Evolutionary conservation across 2,113 vertebrate species (phyloP).

Genomic region (Leiothrix lutea): DNA sequence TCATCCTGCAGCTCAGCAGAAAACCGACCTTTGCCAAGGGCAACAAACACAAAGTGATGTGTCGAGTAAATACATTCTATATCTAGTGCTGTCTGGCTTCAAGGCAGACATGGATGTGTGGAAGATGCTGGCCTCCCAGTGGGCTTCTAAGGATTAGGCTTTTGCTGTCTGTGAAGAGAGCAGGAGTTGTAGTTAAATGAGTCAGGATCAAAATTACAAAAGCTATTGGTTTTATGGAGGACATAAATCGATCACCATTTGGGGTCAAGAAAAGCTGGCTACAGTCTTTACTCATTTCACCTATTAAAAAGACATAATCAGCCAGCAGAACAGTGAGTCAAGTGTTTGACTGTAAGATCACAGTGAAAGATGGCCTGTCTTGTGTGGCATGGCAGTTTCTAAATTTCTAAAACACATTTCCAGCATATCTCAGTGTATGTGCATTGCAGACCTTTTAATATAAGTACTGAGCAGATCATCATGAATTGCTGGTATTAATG

Average conservation of each 20-base stretch:
- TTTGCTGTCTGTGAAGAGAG: background rate
- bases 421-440: background rate
- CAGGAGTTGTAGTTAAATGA: background rate
- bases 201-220: background rate
- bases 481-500: background rate
- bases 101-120: background rate
- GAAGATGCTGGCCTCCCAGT: background rate
- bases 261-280: background rate
- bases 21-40: background rate
- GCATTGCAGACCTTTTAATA: background rate
- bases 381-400: background rate
- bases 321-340: background rate
- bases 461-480: background rate
- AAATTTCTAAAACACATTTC: background rate
- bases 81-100: background rate
- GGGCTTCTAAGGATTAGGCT: background rate
- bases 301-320: background rate
- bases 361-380: background rate
- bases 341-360: background rate
- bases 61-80: background rate
- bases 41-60: background rate
- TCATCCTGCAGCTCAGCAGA: background rate
- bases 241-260: accelerated
- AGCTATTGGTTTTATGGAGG: background rate
- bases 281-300: background rate